Base-by-base conservation (phyloP, 2,888 invertebrate genomes). In the Nebria salina region DNA sequence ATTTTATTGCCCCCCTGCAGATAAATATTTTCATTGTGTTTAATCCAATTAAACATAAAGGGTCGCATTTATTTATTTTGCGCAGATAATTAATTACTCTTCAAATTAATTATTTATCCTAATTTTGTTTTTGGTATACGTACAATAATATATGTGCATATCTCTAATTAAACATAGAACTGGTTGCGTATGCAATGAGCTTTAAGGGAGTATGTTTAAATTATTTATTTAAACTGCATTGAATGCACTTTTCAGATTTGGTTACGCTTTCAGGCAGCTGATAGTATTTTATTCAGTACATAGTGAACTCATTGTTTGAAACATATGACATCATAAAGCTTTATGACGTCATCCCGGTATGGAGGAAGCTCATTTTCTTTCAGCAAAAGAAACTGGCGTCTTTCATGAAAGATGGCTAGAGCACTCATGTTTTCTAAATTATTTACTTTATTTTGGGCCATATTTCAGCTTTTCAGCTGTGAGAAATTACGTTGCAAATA, bases 281-380 rank as follows among this genome's bases (percentile, higher is more conserved):
- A 13, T 54, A 11, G 54, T 11, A 0, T 54, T 54, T 54, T 54
- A 54, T 54, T 54, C 54, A 54, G 54, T 8, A 54, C 54, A 13
- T 54, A 54, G 54, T 70, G 70, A 15, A 20, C 75, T 79, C 75
- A 75, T 79, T 79, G 79, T 79, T 15, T 43, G 72, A 75, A 75
- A 80, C 80, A 80, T 80, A 80, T 80, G 80, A 80, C 72, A 75
- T 80, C 80, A 80, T 80, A 75, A 80, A 34, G 75, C 72, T 68
- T 75, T 34, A 79, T 70, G 75, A 80, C 80, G 75, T 80, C 15
- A 34, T 75, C 70, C 80, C 75, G 26, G 75, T 64, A 72, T 65
- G 72, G 75, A 80, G 80, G 75, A 80, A 75, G 70, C 80, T 80
- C 75, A 68, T 80, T 80, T 80, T 79, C 75, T 75, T 72, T 73